Conservation (phyloP, 2,113 vertebrate species). For the Rhinichthys klamathensis region DNA sequence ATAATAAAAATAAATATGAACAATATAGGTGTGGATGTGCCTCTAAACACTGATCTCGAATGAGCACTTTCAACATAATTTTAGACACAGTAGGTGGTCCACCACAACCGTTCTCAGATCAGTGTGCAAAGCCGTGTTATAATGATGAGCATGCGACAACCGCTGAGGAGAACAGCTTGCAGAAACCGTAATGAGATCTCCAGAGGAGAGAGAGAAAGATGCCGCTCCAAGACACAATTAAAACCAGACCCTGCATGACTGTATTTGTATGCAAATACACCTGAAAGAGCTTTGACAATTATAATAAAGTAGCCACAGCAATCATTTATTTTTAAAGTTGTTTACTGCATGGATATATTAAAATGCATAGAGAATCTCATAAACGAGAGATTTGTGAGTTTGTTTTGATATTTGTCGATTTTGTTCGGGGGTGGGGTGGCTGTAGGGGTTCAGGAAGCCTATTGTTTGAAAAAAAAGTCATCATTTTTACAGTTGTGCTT, state of each 20-base stretch:
- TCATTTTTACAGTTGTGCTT: background rate
- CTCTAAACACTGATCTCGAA: background rate
- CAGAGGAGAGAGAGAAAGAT: conserved; percentile 44
- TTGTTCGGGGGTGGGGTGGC: background rate
- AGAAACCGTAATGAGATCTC: conserved; percentile 47
- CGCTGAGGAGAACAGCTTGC: conserved; percentile 43
- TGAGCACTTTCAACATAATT: conserved; percentile 18
- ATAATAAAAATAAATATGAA: background rate
- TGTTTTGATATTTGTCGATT: background rate
- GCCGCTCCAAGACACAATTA: conserved; percentile 47
- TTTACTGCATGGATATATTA: background rate
- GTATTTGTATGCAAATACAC: conserved; percentile 20
- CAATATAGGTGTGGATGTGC: background rate
- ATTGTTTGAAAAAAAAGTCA: background rate
- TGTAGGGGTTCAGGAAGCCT: background rate
- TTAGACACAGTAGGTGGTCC: conserved; percentile 13
- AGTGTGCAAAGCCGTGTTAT: conserved; percentile 32
- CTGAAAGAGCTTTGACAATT: background rate
- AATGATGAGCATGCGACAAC: conserved; percentile 29
- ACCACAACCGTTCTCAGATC: conserved; percentile 17
- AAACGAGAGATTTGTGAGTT: background rate
- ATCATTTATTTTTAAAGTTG: background rate
- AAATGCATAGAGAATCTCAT: background rate
- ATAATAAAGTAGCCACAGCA: background rate
- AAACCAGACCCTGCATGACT: conserved; percentile 22